Conservation (phyloP, 2,797 vertebrate genomes). For the Molothrus aeneus region DNA sequence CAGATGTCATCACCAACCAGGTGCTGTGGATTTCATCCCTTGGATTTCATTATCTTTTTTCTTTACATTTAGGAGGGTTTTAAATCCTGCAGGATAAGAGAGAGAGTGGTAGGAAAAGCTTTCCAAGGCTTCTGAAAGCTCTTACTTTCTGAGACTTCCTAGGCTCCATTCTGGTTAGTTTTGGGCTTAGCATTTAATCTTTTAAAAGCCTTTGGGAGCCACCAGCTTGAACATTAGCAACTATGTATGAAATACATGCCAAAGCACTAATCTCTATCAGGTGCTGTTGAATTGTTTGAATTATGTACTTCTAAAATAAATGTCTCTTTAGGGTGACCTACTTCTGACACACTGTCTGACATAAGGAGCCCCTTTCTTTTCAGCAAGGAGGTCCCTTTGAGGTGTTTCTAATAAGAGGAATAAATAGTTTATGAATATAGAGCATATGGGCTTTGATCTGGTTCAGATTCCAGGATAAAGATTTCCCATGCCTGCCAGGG, state of each 20-base stretch:
- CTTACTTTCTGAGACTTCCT: neutral
- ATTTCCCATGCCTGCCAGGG: neutral
- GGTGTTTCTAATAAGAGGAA: neutral
- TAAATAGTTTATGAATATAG: neutral
- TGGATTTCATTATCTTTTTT: neutral
- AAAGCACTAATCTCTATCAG: neutral
- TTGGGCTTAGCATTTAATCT: neutral
- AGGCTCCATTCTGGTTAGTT: neutral
- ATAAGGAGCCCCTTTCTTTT: neutral
- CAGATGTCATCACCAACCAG: neutral
- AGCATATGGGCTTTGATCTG: neutral
- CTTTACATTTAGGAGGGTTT: neutral
- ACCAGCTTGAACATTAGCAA: neutral
- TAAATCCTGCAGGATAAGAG: neutral
- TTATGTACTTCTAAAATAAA: neutral
- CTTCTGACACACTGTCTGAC: neutral
- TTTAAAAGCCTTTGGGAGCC: neutral
- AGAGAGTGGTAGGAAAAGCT: neutral
- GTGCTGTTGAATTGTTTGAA: neutral
- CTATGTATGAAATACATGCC: neutral
- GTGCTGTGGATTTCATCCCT: neutral
- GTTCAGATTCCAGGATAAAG: neutral
- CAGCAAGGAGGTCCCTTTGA: neutral
- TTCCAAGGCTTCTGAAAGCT: neutral
- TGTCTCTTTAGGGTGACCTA: neutral